Percentiles rank a stretch among this genome's conserved stretches.
These are phyloP conservation scores for Paragorgia papillata DNA, from an alignment of 92 coral and sea anemone species.

Conservation along the genomic window DNA sequence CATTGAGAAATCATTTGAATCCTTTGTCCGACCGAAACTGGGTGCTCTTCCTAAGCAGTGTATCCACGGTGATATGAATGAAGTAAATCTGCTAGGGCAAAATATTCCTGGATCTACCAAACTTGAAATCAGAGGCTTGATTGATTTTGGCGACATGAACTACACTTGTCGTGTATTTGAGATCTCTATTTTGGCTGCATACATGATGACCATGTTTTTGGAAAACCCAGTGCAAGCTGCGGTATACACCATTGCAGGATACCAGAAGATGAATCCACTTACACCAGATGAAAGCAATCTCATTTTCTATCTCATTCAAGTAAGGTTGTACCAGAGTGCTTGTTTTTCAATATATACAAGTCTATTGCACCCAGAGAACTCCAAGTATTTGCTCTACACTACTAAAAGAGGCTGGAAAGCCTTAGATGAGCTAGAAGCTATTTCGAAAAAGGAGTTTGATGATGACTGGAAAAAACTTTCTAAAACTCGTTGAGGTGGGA, in stretches of 20 bases:
- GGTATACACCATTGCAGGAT: slow-evolving; percentile 68
- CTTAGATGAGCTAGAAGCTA: slow-evolving; percentile 22
- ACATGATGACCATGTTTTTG: slow-evolving; percentile 39
- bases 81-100: slow-evolving; percentile 50
- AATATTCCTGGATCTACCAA: slow-evolving; percentile 21
- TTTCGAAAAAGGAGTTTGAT: neutral
- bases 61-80: slow-evolving; percentile 73
- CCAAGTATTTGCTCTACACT: slow-evolving; percentile 7
- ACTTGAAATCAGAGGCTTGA: slow-evolving; percentile 42
- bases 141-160: slow-evolving; percentile 68
- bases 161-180: slow-evolving; percentile 65
- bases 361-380: slow-evolving; percentile 33
- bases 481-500: too few relatives aligned
- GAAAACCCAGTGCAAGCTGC: slow-evolving; percentile 50
- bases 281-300: slow-evolving; percentile 54
- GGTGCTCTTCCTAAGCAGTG: slow-evolving; percentile 62
- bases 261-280: slow-evolving; percentile 61
- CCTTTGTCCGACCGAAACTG: slow-evolving; percentile 49
- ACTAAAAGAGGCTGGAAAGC: slow-evolving; percentile 54
- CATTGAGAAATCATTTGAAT: neutral
- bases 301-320: slow-evolving; percentile 45
- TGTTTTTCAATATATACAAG: slow-evolving; percentile 46
- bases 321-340: slow-evolving; percentile 64
- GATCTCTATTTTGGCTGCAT: slow-evolving; percentile 58
- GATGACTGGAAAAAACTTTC: slow-evolving; percentile 5